Base-by-base conservation (phyloP, 1,140 invertebrate genomes). In the Stegodyphus mimosarum region DNA sequence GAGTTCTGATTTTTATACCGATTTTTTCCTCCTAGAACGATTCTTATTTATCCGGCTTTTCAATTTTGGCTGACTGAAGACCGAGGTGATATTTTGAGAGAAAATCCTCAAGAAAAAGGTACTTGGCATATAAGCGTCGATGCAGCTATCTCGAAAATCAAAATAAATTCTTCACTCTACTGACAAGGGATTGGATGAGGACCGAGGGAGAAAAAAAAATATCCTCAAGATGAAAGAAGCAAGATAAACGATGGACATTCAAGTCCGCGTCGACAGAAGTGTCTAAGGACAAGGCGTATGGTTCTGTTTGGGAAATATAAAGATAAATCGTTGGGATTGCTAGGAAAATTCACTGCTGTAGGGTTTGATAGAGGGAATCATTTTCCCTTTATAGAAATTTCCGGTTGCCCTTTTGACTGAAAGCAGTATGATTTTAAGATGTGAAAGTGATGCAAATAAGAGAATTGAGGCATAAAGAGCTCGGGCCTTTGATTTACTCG, bases 251-350 rank as follows among this genome's bases (percentile, higher is more conserved):
- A 77, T 67, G 67, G 63, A 77, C 75, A 66, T 55, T 77, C 75
- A 67, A 50, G n/a, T 52, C 71, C 11, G 18, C 48, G 10, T 15
- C 7, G 49, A 10, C 75, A 33, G 75, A 67, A 48, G 48, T 15
- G 67, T 70, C 33, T 33, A 10, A 7, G 18, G 63, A 60, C 60
- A 33, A 67, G 63, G 50, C 60, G 63, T 77, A 67, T 52, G 75
- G 48, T 77, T 51, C 63, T 77, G 75, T 77, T 77, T 77, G 60
- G 75, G 75, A 77, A 77, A 77, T 77, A 77, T 77, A 77, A 77
- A 77, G 75, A 77, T 77, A 77, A 66, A 77, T 77, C 50, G 75
- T 77, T 66, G 60, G 67, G 50, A 77, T 51, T 33, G 75, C 51
- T 49, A 33, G 63, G 48, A 77, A 60, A 66, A 77, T 33, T 66